Base-by-base conservation (phyloP, 2,113 vertebrate species). In the Scophthalmus maximus region DNA sequence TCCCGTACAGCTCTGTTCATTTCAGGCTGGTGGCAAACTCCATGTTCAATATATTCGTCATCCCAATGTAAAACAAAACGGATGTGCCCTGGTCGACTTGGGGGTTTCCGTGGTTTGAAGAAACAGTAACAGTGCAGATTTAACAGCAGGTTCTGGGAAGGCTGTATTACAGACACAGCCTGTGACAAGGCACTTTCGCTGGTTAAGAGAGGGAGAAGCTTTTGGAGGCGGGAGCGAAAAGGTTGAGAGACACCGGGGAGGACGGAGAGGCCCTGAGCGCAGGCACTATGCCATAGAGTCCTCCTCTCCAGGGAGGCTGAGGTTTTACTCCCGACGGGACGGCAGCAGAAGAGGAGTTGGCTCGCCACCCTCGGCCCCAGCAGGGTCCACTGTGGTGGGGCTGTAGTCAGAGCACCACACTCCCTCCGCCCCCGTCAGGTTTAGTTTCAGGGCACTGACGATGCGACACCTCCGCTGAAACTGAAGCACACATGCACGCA, bases 111-210 rank as follows among this genome's bases (percentile, higher is more conserved):
- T 53, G 56, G 30, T 32, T 61, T 36, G 40, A 36, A 76, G 50
- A 55, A 55, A 18, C 23, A 46, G 68, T 40, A 64, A 78, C 22
- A 73, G 53, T 2, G 47, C 32, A 68, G 72, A 67, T 25, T 61
- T 51, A 70, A 76, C 58, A 69, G 77, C 68, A 69, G 56, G 32
- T 60, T 61, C 27, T 22, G 57, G 50, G 53, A 20, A 56, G 50
- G 53, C 49, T 14, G 46, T 57, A 59, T 51, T 57, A 74, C 68
- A 82, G 78, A 81, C 55, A 68, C 74, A 25, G 86, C 68, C 72
- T 78, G 66, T 77, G 63, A 81, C 69, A 87, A 92, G 91, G 91
- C 91, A 92, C 91, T 89, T 86, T 20, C 10, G n/a, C 53, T 81
- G 70, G 56, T 71, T 44, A 70, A 58, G 36, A 75, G 64, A 73